These are phyloP conservation scores for Urocitellus parryii DNA, from an alignment of 2,113 vertebrate species.

Conservation along the genomic window DNA sequence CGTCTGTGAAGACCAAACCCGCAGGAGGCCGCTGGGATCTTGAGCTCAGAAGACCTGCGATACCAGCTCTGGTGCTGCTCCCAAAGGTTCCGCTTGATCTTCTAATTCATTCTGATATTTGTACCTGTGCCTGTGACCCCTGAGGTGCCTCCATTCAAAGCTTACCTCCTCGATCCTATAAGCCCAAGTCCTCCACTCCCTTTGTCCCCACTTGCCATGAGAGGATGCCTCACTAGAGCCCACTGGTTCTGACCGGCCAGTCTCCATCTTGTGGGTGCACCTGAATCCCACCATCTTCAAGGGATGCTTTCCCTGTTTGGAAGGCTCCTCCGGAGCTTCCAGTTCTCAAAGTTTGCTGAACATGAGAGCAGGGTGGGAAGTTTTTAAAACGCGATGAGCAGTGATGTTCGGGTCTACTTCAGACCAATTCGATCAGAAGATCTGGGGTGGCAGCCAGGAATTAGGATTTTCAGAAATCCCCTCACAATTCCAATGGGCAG, in stretches of 20 bases:
- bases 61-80: fast-evolving
- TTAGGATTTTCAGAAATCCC: background rate
- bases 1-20: background rate
- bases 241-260: too few relatives aligned
- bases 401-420: background rate
- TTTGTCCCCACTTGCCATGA: background rate
- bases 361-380: background rate
- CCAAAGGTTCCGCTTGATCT: too few relatives aligned
- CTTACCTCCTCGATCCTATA: fast-evolving
- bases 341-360: background rate
- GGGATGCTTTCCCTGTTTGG: background rate
- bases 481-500: too few relatives aligned
- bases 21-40: background rate
- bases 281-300: background rate
- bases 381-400: background rate
- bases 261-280: background rate
- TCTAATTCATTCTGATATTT: background rate
- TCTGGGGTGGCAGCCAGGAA: background rate
- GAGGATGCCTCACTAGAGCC: background rate
- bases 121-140: background rate
- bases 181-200: background rate
- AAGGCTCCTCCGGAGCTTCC: background rate
- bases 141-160: background rate
- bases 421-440: background rate
- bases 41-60: background rate